These are phyloP conservation scores for Mycetomoellerius zeteki DNA, from an alignment of 1,140 invertebrate species.

Conservation along the genomic window DNA sequence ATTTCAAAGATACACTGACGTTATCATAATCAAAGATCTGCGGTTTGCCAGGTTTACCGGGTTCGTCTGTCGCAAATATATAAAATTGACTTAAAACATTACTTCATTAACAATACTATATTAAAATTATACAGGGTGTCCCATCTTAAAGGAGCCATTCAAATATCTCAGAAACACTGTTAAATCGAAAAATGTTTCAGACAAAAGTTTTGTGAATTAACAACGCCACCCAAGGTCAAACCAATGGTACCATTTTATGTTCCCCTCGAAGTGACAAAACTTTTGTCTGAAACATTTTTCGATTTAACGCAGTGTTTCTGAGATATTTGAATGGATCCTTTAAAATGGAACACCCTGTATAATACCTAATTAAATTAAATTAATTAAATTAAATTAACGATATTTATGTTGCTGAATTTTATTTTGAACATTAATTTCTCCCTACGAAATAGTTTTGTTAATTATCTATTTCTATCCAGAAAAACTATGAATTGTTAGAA, in stretches of 20 bases:
- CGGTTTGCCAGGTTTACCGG: constrained; percentile 95
- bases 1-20: constrained; percentile 95
- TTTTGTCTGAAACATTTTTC: no score
- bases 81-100: neutral
- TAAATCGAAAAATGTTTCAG: no score
- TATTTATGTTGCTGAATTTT: neutral
- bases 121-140: no score
- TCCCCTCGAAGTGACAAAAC: no score
- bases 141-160: no score
- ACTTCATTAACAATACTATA: neutral
- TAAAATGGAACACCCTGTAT: no score
- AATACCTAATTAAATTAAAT: constrained; percentile 2
- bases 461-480: neutral
- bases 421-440: neutral
- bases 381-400: neutral
- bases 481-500: neutral
- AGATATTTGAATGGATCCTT: no score
- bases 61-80: constrained; percentile 90
- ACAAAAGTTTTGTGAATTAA: no score
- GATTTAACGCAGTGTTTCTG: no score
- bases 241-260: no score
- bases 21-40: constrained; percentile 98
- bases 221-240: no score
- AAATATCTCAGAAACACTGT: no score
- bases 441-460: neutral